These are phyloP conservation scores for Myanophis thanlyinensis DNA, from an alignment of 2,113 vertebrate genomes.

Conservation along the genomic window DNA sequence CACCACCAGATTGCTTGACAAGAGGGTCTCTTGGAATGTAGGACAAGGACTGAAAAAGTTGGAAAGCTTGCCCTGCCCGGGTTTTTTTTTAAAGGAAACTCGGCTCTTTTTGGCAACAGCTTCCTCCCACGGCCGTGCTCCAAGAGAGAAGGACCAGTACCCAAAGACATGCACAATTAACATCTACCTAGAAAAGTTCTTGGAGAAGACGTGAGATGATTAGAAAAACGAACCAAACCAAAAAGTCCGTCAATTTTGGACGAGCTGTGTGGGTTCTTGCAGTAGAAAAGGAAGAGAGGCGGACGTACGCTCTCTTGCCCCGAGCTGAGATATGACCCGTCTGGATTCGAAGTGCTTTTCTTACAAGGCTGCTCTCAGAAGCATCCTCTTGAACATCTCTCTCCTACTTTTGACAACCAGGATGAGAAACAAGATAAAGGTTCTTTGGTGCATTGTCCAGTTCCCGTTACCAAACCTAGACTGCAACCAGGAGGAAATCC, in stretches of 20 bases:
- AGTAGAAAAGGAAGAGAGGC: not conserved
- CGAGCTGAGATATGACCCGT: not conserved
- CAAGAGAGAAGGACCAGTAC: not conserved
- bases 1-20: rapidly evolving
- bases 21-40: too few relatives aligned
- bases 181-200: not conserved
- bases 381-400: not conserved
- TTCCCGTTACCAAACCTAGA: conserved; percentile 9
- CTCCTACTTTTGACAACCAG: not conserved
- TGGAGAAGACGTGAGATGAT: not conserved
- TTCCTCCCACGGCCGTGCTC: too few relatives aligned
- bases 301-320: not conserved
- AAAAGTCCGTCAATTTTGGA: not conserved
- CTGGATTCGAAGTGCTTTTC: not conserved
- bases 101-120: too few relatives aligned
- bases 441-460: conserved; percentile 46
- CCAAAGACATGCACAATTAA: not conserved
- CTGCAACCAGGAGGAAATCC: not conserved
- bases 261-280: not conserved
- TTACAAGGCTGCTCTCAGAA: not conserved
- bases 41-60: not conserved
- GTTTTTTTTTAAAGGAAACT: too few relatives aligned
- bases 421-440: not conserved
- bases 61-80: too few relatives aligned
- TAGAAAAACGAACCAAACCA: not conserved